phyloP scores from a whole-genome alignment of 2,113 vertebrate species.

The Cichladusa arquata region DNA sequence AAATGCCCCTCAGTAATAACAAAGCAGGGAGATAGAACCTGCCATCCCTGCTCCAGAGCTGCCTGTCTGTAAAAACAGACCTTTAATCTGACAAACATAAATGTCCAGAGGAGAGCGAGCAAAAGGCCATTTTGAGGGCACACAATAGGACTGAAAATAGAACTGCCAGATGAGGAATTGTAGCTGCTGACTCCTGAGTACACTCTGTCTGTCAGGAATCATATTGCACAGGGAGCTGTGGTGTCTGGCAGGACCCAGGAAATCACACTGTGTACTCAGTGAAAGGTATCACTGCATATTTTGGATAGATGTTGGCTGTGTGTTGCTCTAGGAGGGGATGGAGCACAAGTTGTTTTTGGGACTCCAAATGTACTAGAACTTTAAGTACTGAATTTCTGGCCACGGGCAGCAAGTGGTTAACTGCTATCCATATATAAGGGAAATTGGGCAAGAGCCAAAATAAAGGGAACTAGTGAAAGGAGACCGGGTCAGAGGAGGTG shows the following conservation, averaged over 20 bases:
- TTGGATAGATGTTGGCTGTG: neutral
- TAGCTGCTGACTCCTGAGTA: neutral
- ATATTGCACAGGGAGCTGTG: neutral
- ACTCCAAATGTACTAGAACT: neutral
- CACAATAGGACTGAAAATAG: neutral
- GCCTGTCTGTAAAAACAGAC: neutral
- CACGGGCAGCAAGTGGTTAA: slow-evolving; percentile 41
- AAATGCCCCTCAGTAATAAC: neutral
- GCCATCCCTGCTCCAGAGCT: neutral
- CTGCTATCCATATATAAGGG: neutral
- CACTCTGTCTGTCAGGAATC: neutral
- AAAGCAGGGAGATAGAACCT: neutral
- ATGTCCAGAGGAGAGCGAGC: neutral
- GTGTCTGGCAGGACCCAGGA: neutral
- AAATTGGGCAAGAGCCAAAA: slow-evolving; percentile 53
- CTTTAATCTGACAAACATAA: neutral
- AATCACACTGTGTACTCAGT: neutral
- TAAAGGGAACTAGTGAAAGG: slow-evolving; percentile 62
- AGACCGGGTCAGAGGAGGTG: slow-evolving; percentile 52
- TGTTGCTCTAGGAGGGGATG: neutral
- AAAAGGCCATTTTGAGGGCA: neutral
- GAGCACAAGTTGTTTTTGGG: neutral
- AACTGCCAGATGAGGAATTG: neutral
- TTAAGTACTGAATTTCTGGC: neutral
- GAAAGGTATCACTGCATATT: neutral